Base-by-base conservation (phyloP, 2,888 invertebrate species). In the Copidosoma aretas region DNA sequence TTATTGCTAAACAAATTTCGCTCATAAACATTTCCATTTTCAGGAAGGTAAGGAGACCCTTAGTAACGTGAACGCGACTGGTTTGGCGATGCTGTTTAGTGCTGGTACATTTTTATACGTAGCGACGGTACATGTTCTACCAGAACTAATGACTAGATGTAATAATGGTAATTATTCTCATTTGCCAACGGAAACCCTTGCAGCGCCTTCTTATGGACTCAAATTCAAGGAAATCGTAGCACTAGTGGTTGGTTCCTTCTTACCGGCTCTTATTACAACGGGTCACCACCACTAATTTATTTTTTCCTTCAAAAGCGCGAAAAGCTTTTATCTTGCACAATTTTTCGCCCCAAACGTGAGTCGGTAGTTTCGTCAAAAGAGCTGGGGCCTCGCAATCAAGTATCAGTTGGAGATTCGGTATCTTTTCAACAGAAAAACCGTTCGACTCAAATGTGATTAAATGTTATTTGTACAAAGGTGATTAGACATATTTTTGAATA, bases 41-140 rank as follows among this genome's bases (percentile, higher is more conserved):
- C 90, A 97, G 87, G 93, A 95, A 82, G 94, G 94, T 77, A 95
- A 97, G 80, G 96, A 96, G 84, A 93, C 93, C 0, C 84, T 97
- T 4, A 93, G 93, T 75, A 92, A 93, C 12, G 89, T 95, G 59
- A 96, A 97, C 81, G 96, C 95, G 1, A 98, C 98, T 32, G 98
- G 92, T 65, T 91, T 98, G 69, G 97, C 98, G 0, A 97, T 99
- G 97, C 85, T 99, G 46, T 99, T 99, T 85, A 98, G 98, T 54
- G 99, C 98, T 0, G 99, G 99, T 0, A 99, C 99, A 17, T 99
- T 99, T 85, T 87, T 99, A 0, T 99, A 98, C 82, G 99, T 99
- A 1, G 97, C 99, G 0, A 98, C 98, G 0, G 98, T 99, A 0
- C 99, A 99, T 84, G 98, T 99, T 0, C 83, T 99, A 60, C 98